Evolutionary conservation across 2,888 invertebrate genomes (phyloP).

Genomic region (Venustoraphidia nigricollis): DNA sequence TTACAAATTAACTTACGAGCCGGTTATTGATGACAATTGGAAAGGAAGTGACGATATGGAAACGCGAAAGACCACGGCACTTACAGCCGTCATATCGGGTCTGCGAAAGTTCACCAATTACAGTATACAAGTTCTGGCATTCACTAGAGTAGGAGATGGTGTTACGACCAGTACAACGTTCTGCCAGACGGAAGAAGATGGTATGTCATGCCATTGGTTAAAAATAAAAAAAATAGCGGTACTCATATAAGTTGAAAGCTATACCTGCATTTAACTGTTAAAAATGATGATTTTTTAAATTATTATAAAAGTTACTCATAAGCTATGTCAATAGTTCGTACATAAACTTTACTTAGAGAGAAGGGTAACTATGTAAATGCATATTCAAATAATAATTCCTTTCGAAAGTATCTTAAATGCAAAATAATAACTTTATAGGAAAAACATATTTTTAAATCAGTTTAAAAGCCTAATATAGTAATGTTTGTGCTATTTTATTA

Average conservation of each 20-base stretch:
- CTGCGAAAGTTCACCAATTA: constrained; percentile 67
- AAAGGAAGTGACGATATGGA: constrained; percentile 37
- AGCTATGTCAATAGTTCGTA: not conserved
- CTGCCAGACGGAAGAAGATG: constrained; percentile 66
- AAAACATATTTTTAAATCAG: no score
- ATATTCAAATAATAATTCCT: no score
- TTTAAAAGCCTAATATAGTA: no score
- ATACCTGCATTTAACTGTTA: not conserved
- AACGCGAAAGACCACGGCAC: constrained; percentile 48
- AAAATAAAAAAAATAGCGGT: not conserved
- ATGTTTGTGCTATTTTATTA: no score
- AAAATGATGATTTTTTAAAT: not conserved
- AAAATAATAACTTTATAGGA: no score
- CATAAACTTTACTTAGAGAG: no score
- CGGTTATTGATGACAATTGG: constrained; percentile 40
- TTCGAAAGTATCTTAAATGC: no score
- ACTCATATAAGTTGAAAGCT: not conserved
- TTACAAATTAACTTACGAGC: constrained; percentile 54
- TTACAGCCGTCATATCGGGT: constrained; percentile 52
- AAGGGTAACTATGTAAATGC: no score
- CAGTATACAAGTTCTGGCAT: constrained; percentile 64
- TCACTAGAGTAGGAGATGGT: constrained; percentile 65
- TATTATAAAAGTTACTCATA: constrained; percentile 1
- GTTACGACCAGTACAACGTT: constrained; percentile 47
- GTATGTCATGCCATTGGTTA: constrained; percentile 25